Conservation (phyloP, 1,140 invertebrate genomes). For the Himalopsyche phryganea region DNA sequence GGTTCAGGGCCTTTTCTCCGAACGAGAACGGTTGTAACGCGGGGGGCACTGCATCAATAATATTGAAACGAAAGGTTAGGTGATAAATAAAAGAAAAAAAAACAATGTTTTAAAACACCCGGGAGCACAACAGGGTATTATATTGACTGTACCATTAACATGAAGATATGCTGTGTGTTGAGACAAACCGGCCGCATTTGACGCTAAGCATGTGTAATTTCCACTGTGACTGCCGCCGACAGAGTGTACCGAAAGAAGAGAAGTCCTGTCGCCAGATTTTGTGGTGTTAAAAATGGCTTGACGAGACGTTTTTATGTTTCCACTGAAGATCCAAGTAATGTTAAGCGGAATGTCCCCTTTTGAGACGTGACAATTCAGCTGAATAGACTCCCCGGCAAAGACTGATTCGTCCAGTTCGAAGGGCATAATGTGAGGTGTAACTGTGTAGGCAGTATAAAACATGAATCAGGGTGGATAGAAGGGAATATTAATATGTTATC, state of each 20-base stretch:
- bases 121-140: conserved; percentile 21
- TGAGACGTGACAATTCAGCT: conserved; percentile 59
- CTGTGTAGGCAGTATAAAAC: conserved; percentile 45
- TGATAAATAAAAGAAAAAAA: conserved; percentile 10
- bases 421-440: conserved; percentile 64
- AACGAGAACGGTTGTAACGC: conserved; percentile 72
- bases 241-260: conserved; percentile 56
- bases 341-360: conserved; percentile 56
- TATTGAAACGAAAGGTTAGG: not conserved
- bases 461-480: not conserved
- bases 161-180: conserved; percentile 59
- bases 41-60: conserved; percentile 58
- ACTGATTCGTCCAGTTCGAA: conserved; percentile 64
- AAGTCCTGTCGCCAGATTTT: conserved; percentile 49
- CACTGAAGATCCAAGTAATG: conserved; percentile 51
- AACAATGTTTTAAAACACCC: conserved; percentile 2
- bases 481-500: conserved; percentile 37
- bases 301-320: conserved; percentile 4
- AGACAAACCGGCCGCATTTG: conserved; percentile 62
- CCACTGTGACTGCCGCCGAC: conserved; percentile 61
- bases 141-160: conserved; percentile 57
- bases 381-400: conserved; percentile 60
- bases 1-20: conserved; percentile 65
- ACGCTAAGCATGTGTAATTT: conserved; percentile 69
- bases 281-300: conserved; percentile 37